Evolutionary conservation across 2,113 vertebrate species (phyloP).

Genomic region (Passer domesticus): DNA sequence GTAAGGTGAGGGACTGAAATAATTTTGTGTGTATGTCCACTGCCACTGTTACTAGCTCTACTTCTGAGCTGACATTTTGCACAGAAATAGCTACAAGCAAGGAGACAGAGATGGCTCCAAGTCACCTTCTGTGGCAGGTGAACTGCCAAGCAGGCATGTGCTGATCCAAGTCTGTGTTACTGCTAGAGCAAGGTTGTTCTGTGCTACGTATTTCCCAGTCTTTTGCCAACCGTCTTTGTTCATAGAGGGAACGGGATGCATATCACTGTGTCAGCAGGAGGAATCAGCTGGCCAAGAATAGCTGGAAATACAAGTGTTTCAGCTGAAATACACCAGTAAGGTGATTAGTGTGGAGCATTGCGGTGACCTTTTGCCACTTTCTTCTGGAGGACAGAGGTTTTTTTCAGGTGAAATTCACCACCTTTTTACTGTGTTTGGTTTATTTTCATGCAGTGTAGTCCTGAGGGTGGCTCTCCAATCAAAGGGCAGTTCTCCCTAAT

Average conservation of each 20-base stretch:
- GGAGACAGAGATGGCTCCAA: not conserved
- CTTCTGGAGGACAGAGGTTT: not conserved
- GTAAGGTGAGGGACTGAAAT: not conserved
- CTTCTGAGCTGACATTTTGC: not conserved
- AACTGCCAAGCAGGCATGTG: not conserved
- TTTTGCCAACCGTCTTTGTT: not conserved
- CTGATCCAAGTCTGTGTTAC: not conserved
- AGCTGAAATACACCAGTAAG: not conserved
- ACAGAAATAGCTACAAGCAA: not conserved
- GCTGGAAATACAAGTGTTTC: not conserved
- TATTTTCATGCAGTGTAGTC: not conserved
- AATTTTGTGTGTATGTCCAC: not conserved
- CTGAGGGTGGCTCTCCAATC: not conserved
- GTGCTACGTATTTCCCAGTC: not conserved
- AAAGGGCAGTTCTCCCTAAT: not conserved
- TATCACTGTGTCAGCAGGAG: not conserved
- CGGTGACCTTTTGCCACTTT: not conserved
- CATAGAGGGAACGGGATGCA: not conserved
- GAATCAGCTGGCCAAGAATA: not conserved
- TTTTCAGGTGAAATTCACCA: not conserved
- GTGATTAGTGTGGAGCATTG: not conserved
- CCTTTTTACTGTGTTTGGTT: not conserved
- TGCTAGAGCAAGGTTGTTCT: constrained; percentile 1
- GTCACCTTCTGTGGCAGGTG: not conserved
- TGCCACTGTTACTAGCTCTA: not conserved